Evolutionary conservation across 1,140 invertebrate genomes (phyloP).

Genomic region (Trichonephila clavipes): DNA sequence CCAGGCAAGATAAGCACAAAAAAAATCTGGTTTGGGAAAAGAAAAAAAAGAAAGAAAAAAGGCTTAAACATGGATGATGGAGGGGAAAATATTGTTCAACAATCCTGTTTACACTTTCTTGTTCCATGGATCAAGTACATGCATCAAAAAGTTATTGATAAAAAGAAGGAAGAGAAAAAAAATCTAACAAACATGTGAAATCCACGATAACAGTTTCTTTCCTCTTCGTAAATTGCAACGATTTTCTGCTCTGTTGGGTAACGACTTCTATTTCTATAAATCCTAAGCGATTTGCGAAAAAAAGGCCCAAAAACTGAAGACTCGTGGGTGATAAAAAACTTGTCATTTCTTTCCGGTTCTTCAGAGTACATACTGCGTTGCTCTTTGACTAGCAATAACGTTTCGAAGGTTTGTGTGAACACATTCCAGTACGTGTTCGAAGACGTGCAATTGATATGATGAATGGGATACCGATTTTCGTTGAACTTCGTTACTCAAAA

Average conservation of each 20-base stretch:
- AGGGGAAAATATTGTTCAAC: slow-evolving; percentile 2
- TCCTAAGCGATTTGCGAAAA: slow-evolving; percentile 54
- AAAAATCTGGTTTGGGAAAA: too few relatives aligned
- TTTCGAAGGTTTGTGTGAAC: neutral
- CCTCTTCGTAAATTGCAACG: slow-evolving; percentile 59
- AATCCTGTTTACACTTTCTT: slow-evolving; percentile 5
- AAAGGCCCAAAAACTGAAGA: neutral
- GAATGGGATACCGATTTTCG: neutral
- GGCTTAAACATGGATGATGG: slow-evolving; percentile 5
- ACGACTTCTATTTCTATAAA: slow-evolving; percentile 60
- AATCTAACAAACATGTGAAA: slow-evolving; percentile 57
- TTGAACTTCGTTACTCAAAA: neutral
- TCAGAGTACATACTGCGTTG: neutral
- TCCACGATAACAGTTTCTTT: slow-evolving; percentile 55
- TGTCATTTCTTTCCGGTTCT: slow-evolving; percentile 40
- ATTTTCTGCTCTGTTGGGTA: slow-evolving; percentile 38
- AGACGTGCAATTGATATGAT: slow-evolving; percentile 40
- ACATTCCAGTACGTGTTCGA: slow-evolving; percentile 18
- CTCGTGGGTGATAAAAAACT: slow-evolving; percentile 41
- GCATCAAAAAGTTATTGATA: slow-evolving; percentile 39
- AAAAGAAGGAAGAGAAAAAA: neutral
- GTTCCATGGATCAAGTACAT: slow-evolving; percentile 3
- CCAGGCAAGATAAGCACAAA: too few relatives aligned
- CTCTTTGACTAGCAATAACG: slow-evolving; percentile 27
- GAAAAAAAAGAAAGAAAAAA: neutral